phyloP scores from a whole-genome alignment of 2,797 vertebrate genomes.

The Peromyscus attwateri region DNA sequence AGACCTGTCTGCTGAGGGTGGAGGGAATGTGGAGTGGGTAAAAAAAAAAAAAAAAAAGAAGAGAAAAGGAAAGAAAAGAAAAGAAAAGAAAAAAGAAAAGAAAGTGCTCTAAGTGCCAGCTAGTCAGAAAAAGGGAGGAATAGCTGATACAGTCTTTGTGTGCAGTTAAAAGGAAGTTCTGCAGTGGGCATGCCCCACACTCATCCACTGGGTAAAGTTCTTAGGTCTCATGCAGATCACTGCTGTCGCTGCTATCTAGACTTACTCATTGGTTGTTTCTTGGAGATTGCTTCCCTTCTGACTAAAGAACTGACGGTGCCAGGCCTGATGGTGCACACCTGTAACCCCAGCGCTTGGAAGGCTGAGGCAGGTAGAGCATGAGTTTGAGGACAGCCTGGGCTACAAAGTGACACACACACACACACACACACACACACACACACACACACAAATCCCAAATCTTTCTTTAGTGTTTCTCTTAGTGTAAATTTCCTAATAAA shows the following conservation, averaged over 20 bases:
- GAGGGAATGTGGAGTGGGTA: not conserved
- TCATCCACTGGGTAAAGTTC: not conserved
- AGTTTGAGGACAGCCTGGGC: not conserved
- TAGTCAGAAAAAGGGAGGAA: not conserved
- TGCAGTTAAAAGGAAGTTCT: not conserved
- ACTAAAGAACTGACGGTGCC: not conserved
- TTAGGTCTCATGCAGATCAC: not conserved
- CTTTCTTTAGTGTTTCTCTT: constrained; percentile 17
- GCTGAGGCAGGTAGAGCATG: not conserved
- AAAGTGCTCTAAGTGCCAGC: not conserved
- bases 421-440: no score
- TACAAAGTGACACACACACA: not conserved
- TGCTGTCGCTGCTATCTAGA: not conserved
- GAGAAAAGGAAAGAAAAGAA: no score
- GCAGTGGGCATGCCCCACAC: not conserved
- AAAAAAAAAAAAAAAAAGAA: not conserved
- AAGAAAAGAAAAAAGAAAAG: not conserved
- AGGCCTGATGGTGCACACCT: not conserved
- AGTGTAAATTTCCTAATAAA: not conserved
- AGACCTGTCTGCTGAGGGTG: not conserved
- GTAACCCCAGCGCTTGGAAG: not conserved
- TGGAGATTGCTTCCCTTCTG: not conserved
- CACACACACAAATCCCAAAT: no score
- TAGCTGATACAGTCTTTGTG: not conserved
- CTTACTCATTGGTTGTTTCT: not conserved